Conservation (phyloP, 2,797 vertebrate genomes). For the Pygocentrus nattereri region DNA sequence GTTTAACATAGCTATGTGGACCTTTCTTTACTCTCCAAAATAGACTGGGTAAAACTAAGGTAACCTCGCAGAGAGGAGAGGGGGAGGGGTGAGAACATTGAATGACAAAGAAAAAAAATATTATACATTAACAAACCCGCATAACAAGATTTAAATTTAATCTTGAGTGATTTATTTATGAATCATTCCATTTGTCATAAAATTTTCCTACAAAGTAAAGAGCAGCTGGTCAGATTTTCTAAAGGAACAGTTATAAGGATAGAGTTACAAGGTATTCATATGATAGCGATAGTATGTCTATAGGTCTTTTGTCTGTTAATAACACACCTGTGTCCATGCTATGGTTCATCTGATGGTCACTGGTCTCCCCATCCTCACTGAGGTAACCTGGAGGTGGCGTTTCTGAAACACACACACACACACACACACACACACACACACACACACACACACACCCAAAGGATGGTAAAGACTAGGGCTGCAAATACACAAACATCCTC, state of each 20-base stretch:
- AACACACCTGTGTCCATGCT: constrained; percentile 93
- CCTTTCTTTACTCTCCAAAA: background rate
- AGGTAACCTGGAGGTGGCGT: constrained; percentile 98
- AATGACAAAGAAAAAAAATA: no score
- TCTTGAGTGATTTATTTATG: no score
- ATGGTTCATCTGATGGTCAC: constrained; percentile 98
- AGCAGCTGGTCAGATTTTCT: no score
- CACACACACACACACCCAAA: constrained; percentile 1
- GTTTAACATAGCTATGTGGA: background rate
- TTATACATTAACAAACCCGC: no score
- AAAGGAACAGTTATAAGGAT: no score
- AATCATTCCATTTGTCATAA: no score
- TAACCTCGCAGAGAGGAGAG: no score
- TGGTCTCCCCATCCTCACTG: constrained; percentile 99
- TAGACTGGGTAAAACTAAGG: no score
- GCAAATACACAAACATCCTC: constrained; percentile 11
- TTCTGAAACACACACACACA: constrained; percentile 77
- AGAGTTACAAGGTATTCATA: no score
- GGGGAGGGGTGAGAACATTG: no score
- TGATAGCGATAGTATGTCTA: background rate
- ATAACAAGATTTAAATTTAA: no score
- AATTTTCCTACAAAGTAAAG: background rate
- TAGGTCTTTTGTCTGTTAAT: background rate
- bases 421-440: constrained; percentile 27
- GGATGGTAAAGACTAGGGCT: background rate